Conservation (phyloP, 2,797 vertebrate species). For the Ctenopoma multispine region DNA sequence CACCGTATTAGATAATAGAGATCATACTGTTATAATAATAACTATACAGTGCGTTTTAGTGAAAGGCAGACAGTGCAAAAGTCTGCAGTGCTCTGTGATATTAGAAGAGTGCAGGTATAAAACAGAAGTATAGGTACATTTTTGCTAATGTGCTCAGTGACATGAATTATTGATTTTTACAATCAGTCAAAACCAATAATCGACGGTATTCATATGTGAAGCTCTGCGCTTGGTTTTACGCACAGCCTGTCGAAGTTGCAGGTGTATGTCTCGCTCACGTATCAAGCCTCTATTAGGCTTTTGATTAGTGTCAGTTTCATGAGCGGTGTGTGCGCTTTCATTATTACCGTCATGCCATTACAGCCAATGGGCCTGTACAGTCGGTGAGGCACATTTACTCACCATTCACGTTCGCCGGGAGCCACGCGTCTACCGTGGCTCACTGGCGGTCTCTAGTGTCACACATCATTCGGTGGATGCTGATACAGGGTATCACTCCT, state of each 20-base stretch:
- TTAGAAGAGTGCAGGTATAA: conserved; percentile 14
- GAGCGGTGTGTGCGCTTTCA: conserved; percentile 41
- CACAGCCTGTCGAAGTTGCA: conserved; percentile 43
- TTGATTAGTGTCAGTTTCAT: conserved; percentile 33
- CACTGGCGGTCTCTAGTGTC: conserved; percentile 75
- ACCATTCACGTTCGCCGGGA: conserved; percentile 73
- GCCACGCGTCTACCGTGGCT: conserved; percentile 39
- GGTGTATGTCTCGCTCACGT: conserved; percentile 18
- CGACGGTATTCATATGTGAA: not conserved
- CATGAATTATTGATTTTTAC: conserved; percentile 4
- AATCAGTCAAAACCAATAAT: conserved; percentile 19
- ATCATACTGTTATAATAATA: conserved; percentile 1
- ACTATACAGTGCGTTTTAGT: not conserved
- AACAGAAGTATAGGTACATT: not conserved
- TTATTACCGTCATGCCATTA: conserved; percentile 50
- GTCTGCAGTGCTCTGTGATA: conserved; percentile 17
- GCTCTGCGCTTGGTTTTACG: conserved; percentile 43
- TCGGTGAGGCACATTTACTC: conserved; percentile 75
- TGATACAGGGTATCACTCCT: not conserved
- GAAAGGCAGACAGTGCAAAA: not conserved
- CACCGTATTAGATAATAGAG: not conserved
- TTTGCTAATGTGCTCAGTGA: not conserved
- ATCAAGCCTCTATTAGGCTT: conserved; percentile 3
- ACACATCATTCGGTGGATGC: conserved; percentile 8
- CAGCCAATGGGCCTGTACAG: conserved; percentile 56